Conservation (phyloP, 2,797 vertebrate species). For the Harpagifer antarcticus region DNA sequence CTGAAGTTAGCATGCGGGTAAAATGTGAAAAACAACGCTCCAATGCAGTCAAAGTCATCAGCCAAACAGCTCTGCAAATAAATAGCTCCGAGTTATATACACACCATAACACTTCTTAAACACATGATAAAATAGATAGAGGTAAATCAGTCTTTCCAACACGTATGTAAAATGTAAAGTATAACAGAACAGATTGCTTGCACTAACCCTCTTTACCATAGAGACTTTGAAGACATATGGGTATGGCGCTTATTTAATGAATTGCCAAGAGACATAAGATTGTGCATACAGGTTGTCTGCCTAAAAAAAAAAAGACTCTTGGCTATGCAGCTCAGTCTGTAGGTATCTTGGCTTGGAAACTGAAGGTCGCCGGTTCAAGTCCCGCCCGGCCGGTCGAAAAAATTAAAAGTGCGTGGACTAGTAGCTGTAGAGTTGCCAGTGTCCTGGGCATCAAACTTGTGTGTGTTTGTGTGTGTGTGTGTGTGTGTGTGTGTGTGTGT, state of each 20-base stretch:
- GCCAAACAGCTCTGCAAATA: slow-evolving; percentile 39
- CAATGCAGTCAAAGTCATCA: neutral
- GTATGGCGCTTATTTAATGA: neutral
- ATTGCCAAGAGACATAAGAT: neutral
- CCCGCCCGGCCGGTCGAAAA: too few relatives aligned
- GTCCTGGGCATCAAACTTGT: too few relatives aligned
- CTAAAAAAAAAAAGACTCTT: too few relatives aligned
- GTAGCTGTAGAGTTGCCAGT: too few relatives aligned
- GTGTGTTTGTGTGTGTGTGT: too few relatives aligned
- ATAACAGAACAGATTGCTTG: slow-evolving; percentile 9
- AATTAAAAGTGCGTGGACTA: too few relatives aligned
- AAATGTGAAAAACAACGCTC: slow-evolving; percentile 35
- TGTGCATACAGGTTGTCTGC: too few relatives aligned
- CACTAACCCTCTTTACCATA: neutral
- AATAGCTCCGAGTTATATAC: slow-evolving; percentile 37
- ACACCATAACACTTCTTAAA: slow-evolving; percentile 22
- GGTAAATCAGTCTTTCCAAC: slow-evolving; percentile 7
- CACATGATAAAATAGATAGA: neutral
- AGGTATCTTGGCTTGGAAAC: too few relatives aligned
- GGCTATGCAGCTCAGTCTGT: too few relatives aligned
- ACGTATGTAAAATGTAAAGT: slow-evolving; percentile 24
- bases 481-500: too few relatives aligned
- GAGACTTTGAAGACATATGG: neutral
- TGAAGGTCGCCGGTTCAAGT: too few relatives aligned
- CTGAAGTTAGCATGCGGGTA: slow-evolving; percentile 23